Percentiles rank a stretch among this genome's conserved stretches.
Conservation (phyloP, 2,888 invertebrate species). For the Pseudanteris insignis region DNA sequence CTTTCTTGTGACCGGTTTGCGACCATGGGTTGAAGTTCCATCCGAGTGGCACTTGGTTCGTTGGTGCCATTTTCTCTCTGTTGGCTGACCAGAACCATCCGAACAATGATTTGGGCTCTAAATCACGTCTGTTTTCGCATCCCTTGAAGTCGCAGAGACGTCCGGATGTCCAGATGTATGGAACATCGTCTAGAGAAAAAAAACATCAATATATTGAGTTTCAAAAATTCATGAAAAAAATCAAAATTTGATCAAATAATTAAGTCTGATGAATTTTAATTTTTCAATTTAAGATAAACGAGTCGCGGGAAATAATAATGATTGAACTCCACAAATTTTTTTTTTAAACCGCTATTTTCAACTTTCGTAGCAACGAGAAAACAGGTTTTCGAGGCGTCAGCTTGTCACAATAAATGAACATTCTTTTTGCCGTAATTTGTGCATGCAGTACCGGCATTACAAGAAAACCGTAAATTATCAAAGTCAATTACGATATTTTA, state of each 20-base stretch:
- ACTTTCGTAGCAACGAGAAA: constrained; percentile 31
- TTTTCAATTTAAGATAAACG: no score
- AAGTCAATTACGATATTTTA: constrained; percentile 33
- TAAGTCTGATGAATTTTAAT: constrained; percentile 20
- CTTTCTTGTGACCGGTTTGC: constrained; percentile 89
- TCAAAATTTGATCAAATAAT: not conserved
- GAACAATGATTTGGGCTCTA: constrained; percentile 84
- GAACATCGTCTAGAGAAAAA: constrained; percentile 84
- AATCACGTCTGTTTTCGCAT: constrained; percentile 84
- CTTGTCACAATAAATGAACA: constrained; percentile 38
- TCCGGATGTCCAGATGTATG: constrained; percentile 94
- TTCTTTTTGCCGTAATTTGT: constrained; percentile 29
- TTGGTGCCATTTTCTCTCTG: constrained; percentile 85
- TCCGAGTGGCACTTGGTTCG: constrained; percentile 76
- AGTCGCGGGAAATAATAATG: constrained; percentile 14
- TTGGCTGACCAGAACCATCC: constrained; percentile 96
- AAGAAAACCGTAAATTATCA: constrained; percentile 41
- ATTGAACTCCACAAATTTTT: constrained; percentile 26
- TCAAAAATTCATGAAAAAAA: no score
- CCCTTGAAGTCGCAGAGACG: constrained; percentile 93
- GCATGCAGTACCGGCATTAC: constrained; percentile 35
- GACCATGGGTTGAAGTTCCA: constrained; percentile 92
- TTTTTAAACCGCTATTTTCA: constrained; percentile 23
- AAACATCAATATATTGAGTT: no score
- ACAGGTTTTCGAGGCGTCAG: constrained; percentile 36